phyloP scores from a whole-genome alignment of 2,888 invertebrate species.

The Ophion slaviceki region DNA sequence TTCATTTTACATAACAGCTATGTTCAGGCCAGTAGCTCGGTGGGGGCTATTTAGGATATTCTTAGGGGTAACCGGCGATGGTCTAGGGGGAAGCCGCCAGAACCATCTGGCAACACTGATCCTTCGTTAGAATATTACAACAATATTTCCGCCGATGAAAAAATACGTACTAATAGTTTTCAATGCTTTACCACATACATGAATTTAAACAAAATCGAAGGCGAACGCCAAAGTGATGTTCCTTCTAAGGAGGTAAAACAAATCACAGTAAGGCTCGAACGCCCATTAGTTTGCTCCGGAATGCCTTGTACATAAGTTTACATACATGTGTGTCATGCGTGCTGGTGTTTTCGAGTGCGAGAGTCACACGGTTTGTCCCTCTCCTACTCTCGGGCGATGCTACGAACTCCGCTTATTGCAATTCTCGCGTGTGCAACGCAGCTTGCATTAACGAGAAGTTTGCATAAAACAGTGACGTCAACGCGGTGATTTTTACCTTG shows the following conservation, averaged over 20 bases:
- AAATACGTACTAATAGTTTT: background rate
- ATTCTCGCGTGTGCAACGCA: slow-evolving; percentile 35
- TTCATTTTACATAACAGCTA: no score
- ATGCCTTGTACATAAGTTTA: background rate
- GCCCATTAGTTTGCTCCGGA: background rate
- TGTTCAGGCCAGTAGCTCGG: no score
- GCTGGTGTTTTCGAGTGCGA: slow-evolving; percentile 32
- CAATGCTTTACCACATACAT: background rate
- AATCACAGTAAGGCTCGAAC: background rate
- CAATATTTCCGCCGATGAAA: background rate
- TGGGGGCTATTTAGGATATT: no score
- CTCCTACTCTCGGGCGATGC: slow-evolving; percentile 4
- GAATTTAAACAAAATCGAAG: background rate
- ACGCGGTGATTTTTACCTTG: slow-evolving; percentile 15
- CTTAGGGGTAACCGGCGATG: no score
- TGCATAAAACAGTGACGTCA: slow-evolving; percentile 53
- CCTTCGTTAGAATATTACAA: no score
- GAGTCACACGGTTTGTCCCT: slow-evolving; percentile 28
- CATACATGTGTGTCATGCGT: background rate
- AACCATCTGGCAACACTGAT: no score
- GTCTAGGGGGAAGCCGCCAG: no score
- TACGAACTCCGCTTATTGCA: slow-evolving; percentile 39
- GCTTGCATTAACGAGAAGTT: slow-evolving; percentile 23
- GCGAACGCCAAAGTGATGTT: background rate
- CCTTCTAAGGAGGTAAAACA: background rate